These are phyloP conservation scores for Spondyliosoma cantharus DNA, from an alignment of 2,797 vertebrate species.

Conservation along the genomic window DNA sequence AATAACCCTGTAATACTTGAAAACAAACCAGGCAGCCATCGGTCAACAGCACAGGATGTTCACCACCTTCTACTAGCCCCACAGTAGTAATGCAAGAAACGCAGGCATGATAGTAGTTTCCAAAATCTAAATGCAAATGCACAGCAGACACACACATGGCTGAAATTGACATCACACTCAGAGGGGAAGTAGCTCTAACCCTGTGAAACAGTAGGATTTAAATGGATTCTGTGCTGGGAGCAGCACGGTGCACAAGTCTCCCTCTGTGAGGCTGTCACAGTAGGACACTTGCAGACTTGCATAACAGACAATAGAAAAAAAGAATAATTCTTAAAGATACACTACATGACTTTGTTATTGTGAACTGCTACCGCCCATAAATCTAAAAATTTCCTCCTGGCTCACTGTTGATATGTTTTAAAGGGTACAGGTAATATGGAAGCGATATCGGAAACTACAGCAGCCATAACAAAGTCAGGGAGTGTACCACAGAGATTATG, in stretches of 20 bases:
- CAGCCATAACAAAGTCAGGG: constrained; percentile 42
- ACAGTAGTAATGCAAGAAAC: constrained; percentile 23
- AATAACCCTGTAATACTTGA: constrained; percentile 28
- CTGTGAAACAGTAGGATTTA: constrained; percentile 74
- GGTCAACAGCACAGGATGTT: constrained; percentile 33
- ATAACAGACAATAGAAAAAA: constrained; percentile 62
- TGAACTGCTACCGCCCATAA: constrained; percentile 15
- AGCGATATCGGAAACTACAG: constrained; percentile 12
- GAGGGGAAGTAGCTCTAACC: constrained; percentile 70
- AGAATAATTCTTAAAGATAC: constrained; percentile 66
- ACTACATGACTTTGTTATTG: constrained; percentile 50
- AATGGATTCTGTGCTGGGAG: constrained; percentile 76
- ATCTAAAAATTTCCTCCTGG: constrained; percentile 13
- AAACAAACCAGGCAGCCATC: constrained; percentile 22
- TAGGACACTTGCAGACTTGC: constrained; percentile 61
- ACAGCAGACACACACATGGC: constrained; percentile 45
- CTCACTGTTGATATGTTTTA: constrained; percentile 24
- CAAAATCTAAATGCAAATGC: constrained; percentile 53
- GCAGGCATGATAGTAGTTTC: constrained; percentile 24
- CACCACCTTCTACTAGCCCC: constrained; percentile 8
- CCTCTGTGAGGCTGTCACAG: constrained; percentile 74
- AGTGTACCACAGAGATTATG: constrained; percentile 26
- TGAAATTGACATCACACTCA: constrained; percentile 68
- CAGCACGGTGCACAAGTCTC: constrained; percentile 67
- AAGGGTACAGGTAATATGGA: constrained; percentile 34